Evolutionary conservation across 2,888 invertebrate species (phyloP), one percentile per base, ranked within the genome.

Genomic region (Scaptomyza polygonia): DNA sequence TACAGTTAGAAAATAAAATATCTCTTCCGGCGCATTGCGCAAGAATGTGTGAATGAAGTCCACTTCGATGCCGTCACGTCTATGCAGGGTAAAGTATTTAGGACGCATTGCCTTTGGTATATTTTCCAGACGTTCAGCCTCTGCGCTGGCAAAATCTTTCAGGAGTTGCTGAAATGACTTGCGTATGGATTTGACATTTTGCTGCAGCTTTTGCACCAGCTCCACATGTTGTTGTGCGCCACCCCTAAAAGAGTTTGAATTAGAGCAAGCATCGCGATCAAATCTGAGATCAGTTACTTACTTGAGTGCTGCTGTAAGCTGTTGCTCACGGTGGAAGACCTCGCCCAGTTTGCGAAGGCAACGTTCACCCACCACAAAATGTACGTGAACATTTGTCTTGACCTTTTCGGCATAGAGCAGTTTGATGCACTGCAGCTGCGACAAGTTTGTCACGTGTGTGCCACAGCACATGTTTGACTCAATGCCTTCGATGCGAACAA

Each of bases 391-490:
- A 88, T 94, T 94, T 5, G 93, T 93, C 88, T 96, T 97, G 8
- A 95, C 95, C 66, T 96, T 95, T 80, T 96, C 96, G 0, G 92
- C 92, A 53, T 94, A 93, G 12, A 96, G 88, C 43, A 97, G 84
- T 88, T 95, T 95, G 27, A 95, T 92, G 30, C 93, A 92, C 92
- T 95, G 95, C 16, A 95, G 90, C 89, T 95, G 95, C 61, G 93
- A 93, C 30, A 97, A 92, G 90, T 95, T 96, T 5, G 93, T 93
- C 0, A 97, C 96, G 89, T 97, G 97, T 0, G 97, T 97, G 1
- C 97, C 97, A 91, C 97, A 97, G 89, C 97, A 97, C 94, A 97
- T 95, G 85, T 96, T 96, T 64, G 94, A 93, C 76, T 97, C 97
- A 45, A 97, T 91, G 18, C 94, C 94, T 34, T 95, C 94, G 63